Base-by-base conservation (phyloP, 2,113 vertebrate species). In the Anolis carolinensis region DNA sequence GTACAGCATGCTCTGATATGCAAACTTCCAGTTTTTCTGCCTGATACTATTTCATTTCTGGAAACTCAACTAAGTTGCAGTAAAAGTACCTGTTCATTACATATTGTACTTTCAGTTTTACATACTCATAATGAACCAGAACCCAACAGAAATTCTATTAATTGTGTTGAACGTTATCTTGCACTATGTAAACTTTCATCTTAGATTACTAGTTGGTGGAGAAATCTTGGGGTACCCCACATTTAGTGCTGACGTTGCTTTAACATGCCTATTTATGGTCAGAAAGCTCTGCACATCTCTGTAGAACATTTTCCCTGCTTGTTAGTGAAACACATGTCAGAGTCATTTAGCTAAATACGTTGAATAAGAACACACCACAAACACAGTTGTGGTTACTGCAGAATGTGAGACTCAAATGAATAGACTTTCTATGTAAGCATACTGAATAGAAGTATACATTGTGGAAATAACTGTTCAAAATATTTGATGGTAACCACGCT, bases 321-420 rank as follows among this genome's bases (percentile, higher is more conserved):
- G 91, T 93, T 83, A 27, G 83, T 92, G 93, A 90, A 92, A 93
- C 88, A 90, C 73, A 85, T 79, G 63, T 92, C 87, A 91, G 86
- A 95, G 93, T 95, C 95, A 95, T 95, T 94, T 95, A 90, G 92
- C 90, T 93, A 89, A 91, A 93, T 82, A 89, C 93, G 92, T 94
- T 95, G 87, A 92, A 87, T 92, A 90, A 95, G 89, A 86, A 85
- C 87, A 92, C 74, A 89, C 92, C 89, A 95, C 91, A 86, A 92
- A 93, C 71, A 82, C 79, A 84, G 90, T 85, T 0, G 0, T 88
- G 93, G 75, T 81, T 91, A 21, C 83, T 67, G 71, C n/a, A 67
- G 0, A 82, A 39, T 88, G 87, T 83, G 86, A 80, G 79, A 88
- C 79, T 79, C 67, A 74, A 82, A 85, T 89, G 27, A 62, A 23